Evolutionary conservation across 2,113 vertebrate genomes (phyloP).

Genomic region (Oreamnos americanus): DNA sequence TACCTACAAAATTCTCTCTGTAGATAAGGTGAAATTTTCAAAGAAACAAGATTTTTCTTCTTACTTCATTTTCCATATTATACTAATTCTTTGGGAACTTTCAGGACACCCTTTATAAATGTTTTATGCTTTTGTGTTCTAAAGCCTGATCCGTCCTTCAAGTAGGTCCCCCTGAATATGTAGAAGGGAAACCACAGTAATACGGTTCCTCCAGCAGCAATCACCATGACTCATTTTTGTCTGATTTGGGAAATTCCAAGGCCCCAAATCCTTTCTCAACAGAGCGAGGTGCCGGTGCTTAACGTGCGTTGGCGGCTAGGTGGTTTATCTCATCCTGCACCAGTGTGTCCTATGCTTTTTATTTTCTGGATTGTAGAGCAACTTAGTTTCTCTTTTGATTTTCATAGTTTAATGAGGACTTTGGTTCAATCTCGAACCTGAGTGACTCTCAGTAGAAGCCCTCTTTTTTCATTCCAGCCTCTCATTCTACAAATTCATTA

Average conservation of each 20-base stretch:
- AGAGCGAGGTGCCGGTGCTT: neutral
- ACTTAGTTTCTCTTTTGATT: neutral
- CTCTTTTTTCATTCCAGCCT: neutral
- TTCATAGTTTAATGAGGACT: neutral
- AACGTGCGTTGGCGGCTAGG: neutral
- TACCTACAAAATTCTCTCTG: neutral
- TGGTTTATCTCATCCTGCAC: neutral
- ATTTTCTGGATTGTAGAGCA: neutral
- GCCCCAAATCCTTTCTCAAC: neutral
- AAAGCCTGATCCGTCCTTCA: neutral
- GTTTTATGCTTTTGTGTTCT: neutral
- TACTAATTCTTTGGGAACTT: neutral
- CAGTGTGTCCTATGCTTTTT: neutral
- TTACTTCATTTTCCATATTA: neutral
- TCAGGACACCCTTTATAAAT: neutral
- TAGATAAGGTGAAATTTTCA: neutral
- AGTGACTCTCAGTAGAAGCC: neutral
- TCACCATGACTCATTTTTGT: neutral
- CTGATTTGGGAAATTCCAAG: neutral
- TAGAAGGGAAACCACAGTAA: neutral
- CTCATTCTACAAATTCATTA: neutral
- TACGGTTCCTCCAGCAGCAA: neutral
- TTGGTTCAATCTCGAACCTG: neutral
- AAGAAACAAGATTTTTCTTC: neutral
- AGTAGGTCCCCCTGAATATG: neutral